Conservation (phyloP, 2,797 vertebrate species). For the Masticophis lateralis region DNA sequence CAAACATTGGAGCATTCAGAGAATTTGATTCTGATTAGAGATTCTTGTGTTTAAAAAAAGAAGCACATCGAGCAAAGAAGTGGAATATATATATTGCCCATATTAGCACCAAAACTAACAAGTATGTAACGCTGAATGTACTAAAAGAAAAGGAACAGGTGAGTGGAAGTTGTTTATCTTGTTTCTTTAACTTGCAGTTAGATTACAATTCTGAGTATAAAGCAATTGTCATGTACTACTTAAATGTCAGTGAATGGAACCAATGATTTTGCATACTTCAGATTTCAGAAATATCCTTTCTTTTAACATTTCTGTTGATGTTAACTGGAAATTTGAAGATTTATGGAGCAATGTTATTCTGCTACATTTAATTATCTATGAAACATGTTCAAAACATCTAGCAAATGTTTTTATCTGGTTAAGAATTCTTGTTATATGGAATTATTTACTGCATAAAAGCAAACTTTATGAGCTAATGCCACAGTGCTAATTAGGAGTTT, state of each 20-base stretch:
- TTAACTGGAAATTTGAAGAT: conserved; percentile 1
- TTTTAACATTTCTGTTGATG: neutral
- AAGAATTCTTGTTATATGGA: neutral
- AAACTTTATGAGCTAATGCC: neutral
- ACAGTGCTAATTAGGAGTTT: conserved; percentile 3
- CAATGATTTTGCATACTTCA: conserved; percentile 26
- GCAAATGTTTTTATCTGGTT: neutral
- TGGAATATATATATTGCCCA: conserved; percentile 36
- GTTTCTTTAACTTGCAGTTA: conserved; percentile 1
- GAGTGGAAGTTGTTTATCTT: conserved; percentile 45
- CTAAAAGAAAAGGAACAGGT: conserved; percentile 28
- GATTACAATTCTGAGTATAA: neutral
- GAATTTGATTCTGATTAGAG: neutral
- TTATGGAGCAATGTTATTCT: neutral
- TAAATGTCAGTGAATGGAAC: neutral
- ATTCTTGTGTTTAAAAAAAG: neutral
- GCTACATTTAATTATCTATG: neutral
- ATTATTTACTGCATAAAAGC: neutral
- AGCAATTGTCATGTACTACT: neutral
- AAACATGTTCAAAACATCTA: neutral
- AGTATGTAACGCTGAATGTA: neutral
- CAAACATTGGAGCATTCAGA: conserved; percentile 29
- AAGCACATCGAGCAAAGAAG: conserved; percentile 21
- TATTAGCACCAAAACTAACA: conserved; percentile 27
- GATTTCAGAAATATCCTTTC: conserved; percentile 35